phyloP scores from a whole-genome alignment of 2,113 vertebrate species.

The Neolamprologus brichardi region DNA sequence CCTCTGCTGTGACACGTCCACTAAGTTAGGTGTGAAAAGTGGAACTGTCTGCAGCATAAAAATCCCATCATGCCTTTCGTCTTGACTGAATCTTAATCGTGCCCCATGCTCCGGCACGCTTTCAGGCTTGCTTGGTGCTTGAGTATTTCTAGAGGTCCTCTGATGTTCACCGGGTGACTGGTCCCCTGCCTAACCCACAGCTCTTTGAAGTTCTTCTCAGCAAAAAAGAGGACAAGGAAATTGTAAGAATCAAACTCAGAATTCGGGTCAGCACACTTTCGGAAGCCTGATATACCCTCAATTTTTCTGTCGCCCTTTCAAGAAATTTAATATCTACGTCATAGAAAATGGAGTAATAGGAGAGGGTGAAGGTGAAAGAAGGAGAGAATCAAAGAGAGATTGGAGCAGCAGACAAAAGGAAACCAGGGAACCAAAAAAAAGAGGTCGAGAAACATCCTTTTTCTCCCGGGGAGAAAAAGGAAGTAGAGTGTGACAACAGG shows the following conservation, averaged over 20 bases:
- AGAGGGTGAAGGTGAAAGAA: neutral
- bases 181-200: neutral
- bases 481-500: slow-evolving; percentile 32
- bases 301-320: slow-evolving; percentile 8
- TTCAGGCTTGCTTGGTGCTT: neutral
- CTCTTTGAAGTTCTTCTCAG: slow-evolving; percentile 38
- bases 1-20: neutral
- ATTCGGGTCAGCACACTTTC: slow-evolving; percentile 41
- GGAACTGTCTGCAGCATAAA: neutral
- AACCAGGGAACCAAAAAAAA: neutral
- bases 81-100: neutral
- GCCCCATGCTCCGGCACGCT: neutral
- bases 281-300: neutral
- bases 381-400: neutral
- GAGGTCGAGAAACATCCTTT: neutral
- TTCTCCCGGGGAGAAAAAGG: neutral
- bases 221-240: neutral
- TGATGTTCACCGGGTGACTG: slow-evolving; percentile 23
- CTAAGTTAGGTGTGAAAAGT: neutral
- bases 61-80: slow-evolving; percentile 24
- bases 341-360: neutral
- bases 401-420: neutral
- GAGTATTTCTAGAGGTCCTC: slow-evolving; percentile 9
- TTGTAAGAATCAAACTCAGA: neutral
- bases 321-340: slow-evolving; percentile 15